These are phyloP conservation scores for Cydia splendana DNA, from an alignment of 1,140 invertebrate species.

Conservation along the genomic window DNA sequence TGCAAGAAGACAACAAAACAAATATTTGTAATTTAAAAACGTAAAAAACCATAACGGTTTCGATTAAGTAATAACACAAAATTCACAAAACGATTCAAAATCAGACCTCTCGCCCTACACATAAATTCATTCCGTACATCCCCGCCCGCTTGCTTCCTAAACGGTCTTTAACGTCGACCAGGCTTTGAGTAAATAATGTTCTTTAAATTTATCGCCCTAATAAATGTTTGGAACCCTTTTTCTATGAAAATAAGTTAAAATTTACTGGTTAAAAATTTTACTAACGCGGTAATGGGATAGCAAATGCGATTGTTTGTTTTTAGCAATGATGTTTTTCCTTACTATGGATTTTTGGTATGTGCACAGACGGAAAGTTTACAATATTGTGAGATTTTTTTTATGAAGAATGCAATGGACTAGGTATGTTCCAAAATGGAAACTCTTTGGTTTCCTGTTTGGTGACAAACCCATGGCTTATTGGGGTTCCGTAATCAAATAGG, in stretches of 20 bases:
- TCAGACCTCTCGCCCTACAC: conserved; percentile 45
- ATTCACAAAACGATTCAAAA: conserved; percentile 14
- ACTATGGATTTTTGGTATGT: neutral
- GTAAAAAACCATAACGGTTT: too few species aligned
- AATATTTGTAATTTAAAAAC: too few species aligned
- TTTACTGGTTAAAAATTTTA: conserved; percentile 40
- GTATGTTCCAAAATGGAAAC: too few species aligned
- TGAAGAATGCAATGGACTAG: too few species aligned
- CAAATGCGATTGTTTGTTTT: neutral
- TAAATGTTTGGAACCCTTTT: conserved; percentile 72
- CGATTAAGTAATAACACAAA: too few species aligned
- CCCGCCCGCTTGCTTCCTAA: conserved; percentile 62
- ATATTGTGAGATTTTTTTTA: too few species aligned
- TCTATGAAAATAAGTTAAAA: conserved; percentile 68
- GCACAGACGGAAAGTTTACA: too few species aligned
- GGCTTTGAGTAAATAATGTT: conserved; percentile 78
- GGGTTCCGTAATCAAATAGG: too few species aligned
- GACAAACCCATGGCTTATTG: too few species aligned
- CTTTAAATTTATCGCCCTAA: conserved; percentile 74
- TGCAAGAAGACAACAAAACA: too few species aligned
- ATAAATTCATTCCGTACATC: conserved; percentile 69
- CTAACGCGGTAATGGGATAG: neutral
- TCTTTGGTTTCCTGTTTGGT: too few species aligned
- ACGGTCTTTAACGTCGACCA: conserved; percentile 70
- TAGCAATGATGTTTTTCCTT: neutral